Evolutionary conservation across 2,888 invertebrate genomes (phyloP).

Genomic region (Neria commutata): DNA sequence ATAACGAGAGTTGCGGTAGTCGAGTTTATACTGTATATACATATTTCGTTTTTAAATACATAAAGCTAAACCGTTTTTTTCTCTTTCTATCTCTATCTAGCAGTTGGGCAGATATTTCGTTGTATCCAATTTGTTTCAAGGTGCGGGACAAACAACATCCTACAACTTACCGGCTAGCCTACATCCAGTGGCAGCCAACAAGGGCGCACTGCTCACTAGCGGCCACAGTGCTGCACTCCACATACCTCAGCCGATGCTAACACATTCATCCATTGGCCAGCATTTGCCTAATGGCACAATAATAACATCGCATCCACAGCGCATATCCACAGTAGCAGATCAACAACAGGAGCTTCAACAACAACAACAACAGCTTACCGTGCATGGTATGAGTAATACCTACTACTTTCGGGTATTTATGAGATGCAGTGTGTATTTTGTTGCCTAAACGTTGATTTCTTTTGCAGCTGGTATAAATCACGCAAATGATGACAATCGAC

Average conservation of each 20-base stretch:
- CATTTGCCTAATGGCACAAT: conserved; percentile 48
- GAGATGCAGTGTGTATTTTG: conserved; percentile 13
- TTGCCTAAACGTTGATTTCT: conserved; percentile 15
- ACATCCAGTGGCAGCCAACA: too few relatives aligned
- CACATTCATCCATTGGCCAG: conserved; percentile 39
- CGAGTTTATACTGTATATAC: too few relatives aligned
- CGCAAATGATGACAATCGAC: conserved; percentile 50
- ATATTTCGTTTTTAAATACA: conserved; percentile 14
- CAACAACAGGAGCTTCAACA: conserved; percentile 20
- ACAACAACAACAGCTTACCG: conserved; percentile 21
- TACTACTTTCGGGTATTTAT: conserved; percentile 29
- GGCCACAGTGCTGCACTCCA: conserved; percentile 41
- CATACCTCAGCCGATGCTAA: conserved; percentile 46
- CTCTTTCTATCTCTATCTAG: conserved; percentile 69
- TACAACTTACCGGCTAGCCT: conserved; percentile 45
- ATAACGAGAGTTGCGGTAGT: too few relatives aligned
- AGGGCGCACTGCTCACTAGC: too few relatives aligned
- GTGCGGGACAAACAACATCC: conserved; percentile 43
- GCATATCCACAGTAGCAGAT: conserved; percentile 34
- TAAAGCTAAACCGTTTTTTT: not conserved
- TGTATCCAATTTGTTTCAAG: conserved; percentile 78
- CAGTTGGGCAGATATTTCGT: conserved; percentile 83
- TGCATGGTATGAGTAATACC: conserved; percentile 32
- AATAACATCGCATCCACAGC: conserved; percentile 40
- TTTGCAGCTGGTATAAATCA: conserved; percentile 44